phyloP scores from a whole-genome alignment of 2,113 vertebrate genomes.

The Limanda limanda region DNA sequence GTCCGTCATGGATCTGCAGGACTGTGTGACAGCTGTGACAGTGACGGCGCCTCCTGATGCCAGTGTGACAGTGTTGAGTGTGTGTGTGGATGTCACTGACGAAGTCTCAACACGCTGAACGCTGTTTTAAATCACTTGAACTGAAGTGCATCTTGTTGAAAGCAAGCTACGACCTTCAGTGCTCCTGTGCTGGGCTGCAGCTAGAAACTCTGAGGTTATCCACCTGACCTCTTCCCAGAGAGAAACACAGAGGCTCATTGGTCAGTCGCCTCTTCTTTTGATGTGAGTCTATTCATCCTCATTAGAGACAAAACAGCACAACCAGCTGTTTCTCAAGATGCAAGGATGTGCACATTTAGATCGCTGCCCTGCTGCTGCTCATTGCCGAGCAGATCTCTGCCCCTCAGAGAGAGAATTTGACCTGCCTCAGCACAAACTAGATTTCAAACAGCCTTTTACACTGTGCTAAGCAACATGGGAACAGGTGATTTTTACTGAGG shows the following conservation, averaged over 20 bases:
- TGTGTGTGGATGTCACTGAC: conserved; percentile 6
- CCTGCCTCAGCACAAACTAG: conserved; percentile 52
- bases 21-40: conserved; percentile 42
- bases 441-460: conserved; percentile 24
- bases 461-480: neutral
- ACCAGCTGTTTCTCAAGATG: conserved; percentile 56
- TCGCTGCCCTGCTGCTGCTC: neutral
- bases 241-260: neutral
- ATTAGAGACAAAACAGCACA: conserved; percentile 48
- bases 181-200: too few species aligned
- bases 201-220: neutral
- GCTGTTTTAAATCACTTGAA: neutral
- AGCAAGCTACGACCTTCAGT: too few species aligned
- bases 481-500: neutral
- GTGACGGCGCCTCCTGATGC: conserved; percentile 49
- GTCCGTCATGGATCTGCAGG: conserved; percentile 41
- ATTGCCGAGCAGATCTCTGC: conserved; percentile 3
- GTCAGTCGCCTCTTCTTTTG: conserved; percentile 14
- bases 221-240: neutral
- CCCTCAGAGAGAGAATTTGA: conserved; percentile 26
- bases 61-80: neutral
- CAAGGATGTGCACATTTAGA: conserved; percentile 47
- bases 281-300: conserved; percentile 48
- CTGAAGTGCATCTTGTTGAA: too few species aligned
- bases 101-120: neutral